A percentile compares a stretch with the other conserved stretches of the same genome.
These are phyloP conservation scores for Camelus bactrianus DNA, from an alignment of 2,113 vertebrate genomes.

Conservation along the genomic window DNA sequence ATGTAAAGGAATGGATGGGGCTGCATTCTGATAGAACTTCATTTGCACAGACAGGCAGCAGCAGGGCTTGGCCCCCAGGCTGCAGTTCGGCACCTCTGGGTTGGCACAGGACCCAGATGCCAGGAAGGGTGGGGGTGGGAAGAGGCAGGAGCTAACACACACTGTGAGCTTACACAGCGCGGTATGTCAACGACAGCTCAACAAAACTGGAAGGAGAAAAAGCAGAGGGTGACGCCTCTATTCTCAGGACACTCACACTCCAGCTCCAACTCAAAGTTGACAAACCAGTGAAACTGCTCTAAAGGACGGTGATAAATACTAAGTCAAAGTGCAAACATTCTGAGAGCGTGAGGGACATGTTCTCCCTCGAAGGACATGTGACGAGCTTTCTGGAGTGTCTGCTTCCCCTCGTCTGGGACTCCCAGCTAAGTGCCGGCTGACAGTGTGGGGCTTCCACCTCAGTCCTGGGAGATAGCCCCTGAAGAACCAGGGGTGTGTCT, in stretches of 20 bases:
- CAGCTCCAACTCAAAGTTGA: conserved; percentile 1
- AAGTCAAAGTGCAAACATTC: not conserved
- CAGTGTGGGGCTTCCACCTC: not conserved
- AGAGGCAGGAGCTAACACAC: not conserved
- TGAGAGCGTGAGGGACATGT: not conserved
- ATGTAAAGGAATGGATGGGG: not conserved
- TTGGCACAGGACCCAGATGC: not conserved
- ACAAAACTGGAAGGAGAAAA: not conserved
- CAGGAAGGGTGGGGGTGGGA: not conserved
- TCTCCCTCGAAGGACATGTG: not conserved
- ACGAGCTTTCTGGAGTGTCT: not conserved
- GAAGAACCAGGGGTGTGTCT: not conserved
- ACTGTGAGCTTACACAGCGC: not conserved
- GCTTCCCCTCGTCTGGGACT: not conserved
- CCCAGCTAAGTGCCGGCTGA: not conserved
- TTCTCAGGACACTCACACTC: not conserved
- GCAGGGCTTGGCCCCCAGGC: not conserved
- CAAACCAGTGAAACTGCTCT: not conserved
- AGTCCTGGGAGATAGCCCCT: not conserved
- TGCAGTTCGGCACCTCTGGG: not conserved
- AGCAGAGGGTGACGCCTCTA: not conserved
- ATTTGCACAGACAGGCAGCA: not conserved
- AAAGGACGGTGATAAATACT: not conserved
- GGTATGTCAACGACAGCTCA: not conserved
- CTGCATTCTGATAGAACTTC: not conserved